These are phyloP conservation scores for Semibalanus balanoides DNA, from an alignment of 1,140 invertebrate genomes.

Conservation along the genomic window DNA sequence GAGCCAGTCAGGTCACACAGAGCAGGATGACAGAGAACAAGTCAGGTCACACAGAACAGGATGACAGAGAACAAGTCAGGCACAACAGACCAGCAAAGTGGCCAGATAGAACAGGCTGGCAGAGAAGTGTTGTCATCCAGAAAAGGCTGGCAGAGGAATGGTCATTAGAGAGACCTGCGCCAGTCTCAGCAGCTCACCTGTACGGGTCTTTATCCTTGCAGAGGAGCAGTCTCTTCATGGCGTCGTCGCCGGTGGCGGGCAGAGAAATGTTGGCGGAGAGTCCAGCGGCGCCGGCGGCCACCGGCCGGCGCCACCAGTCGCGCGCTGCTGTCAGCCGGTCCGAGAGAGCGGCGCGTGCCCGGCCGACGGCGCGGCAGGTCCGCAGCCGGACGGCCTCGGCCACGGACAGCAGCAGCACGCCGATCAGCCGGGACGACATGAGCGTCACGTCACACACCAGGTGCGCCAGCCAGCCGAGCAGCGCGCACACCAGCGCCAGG, in stretches of 20 bases:
- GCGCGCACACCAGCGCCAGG: neutral
- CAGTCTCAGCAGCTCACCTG: neutral
- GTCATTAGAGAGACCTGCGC: too few species aligned
- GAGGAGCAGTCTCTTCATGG: slow-evolving; percentile 76
- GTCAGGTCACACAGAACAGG: too few species aligned
- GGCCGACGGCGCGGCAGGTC: too few species aligned
- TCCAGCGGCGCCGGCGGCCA: slow-evolving; percentile 26
- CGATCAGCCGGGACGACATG: neutral
- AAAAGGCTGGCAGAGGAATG: too few species aligned
- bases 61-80: too few species aligned
- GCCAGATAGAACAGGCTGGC: too few species aligned
- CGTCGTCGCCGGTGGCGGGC: slow-evolving; percentile 79
- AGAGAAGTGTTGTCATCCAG: too few species aligned
- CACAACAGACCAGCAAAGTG: too few species aligned
- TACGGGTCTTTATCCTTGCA: slow-evolving; percentile 92
- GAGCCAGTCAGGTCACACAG: too few species aligned
- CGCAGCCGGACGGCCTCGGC: too few species aligned
- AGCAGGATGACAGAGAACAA: too few species aligned
- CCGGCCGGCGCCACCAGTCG: neutral
- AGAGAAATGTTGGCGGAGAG: slow-evolving; percentile 63
- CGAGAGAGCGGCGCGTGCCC: neutral
- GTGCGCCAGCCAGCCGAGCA: neutral
- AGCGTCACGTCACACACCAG: neutral
- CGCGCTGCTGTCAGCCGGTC: too few species aligned
- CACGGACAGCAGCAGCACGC: neutral